Conservation (phyloP, 2,888 invertebrate genomes). For the Conus canariensis region DNA sequence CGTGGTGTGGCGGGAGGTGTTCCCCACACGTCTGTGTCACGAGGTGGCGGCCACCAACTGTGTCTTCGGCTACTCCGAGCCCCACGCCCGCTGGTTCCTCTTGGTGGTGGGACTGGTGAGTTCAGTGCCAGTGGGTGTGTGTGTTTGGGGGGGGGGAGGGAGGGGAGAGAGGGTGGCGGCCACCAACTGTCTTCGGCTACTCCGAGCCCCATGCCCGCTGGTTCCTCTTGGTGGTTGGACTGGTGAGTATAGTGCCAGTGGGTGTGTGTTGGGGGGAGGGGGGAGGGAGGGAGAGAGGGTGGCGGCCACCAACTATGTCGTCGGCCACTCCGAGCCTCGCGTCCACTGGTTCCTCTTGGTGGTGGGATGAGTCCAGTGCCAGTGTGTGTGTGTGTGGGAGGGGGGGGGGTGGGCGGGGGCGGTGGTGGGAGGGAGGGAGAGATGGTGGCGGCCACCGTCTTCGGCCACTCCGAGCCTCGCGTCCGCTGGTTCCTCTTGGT, state of each 20-base stretch:
- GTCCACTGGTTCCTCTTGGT: too few relatives aligned
- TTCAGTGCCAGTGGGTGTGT: conserved; percentile 33
- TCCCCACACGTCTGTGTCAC: conserved; percentile 72
- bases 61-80: conserved; percentile 74
- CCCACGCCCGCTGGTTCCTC: conserved; percentile 75
- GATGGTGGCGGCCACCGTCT: too few relatives aligned
- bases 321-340: too few relatives aligned
- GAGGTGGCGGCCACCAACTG: conserved; percentile 65
- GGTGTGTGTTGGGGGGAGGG: not conserved
- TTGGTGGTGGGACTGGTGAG: conserved; percentile 73
- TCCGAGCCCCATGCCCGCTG: conserved; percentile 75
- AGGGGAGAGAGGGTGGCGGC: conserved; percentile 52
- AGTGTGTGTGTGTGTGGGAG: too few relatives aligned
- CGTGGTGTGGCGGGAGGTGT: conserved; percentile 76
- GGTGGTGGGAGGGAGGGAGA: too few relatives aligned
- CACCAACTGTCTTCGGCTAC: conserved; percentile 71
- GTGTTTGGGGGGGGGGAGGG: not conserved
- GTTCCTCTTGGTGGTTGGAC: conserved; percentile 70
- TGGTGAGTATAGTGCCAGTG: not conserved
- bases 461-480: too few relatives aligned
- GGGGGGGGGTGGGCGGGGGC: too few relatives aligned
- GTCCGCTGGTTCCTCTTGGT: too few relatives aligned
- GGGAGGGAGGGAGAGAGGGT: too few relatives aligned
- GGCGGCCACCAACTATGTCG: too few relatives aligned
- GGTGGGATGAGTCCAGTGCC: too few relatives aligned